Percentiles rank a stretch among this genome's conserved stretches.
Conservation (phyloP, 1,140 invertebrate genomes). For the Callitettix versicolor region DNA sequence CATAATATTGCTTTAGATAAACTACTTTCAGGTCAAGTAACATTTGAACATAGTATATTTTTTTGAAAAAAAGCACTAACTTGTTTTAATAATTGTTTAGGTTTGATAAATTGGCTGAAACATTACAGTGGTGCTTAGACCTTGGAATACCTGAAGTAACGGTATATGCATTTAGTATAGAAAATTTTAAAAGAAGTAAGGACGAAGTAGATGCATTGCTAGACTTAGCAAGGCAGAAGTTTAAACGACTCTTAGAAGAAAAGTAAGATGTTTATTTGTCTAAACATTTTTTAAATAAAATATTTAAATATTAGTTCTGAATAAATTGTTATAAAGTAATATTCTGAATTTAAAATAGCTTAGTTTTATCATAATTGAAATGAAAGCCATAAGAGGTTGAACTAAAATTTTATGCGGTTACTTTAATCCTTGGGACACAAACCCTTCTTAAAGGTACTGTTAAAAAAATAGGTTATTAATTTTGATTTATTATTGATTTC, state of each 20-base stretch:
- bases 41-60: too few species aligned
- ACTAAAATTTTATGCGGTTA: too few species aligned
- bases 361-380: too few species aligned
- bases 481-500: too few species aligned
- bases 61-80: too few species aligned
- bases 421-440: too few species aligned
- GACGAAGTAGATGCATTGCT: slow-evolving; percentile 89
- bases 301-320: not conserved
- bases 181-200: slow-evolving; percentile 91
- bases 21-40: not conserved
- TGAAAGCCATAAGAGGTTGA: too few species aligned
- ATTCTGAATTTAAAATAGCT: too few species aligned
- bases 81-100: slow-evolving; percentile 28
- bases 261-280: slow-evolving; percentile 51
- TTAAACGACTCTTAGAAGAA: slow-evolving; percentile 73
- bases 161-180: slow-evolving; percentile 98
- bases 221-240: slow-evolving; percentile 82
- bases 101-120: slow-evolving; percentile 90
- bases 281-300: slow-evolving; percentile 6
- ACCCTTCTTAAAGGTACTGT: too few species aligned
- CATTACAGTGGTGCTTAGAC: slow-evolving; percentile 74
- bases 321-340: too few species aligned
- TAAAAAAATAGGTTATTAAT: too few species aligned
- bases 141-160: slow-evolving; percentile 80
- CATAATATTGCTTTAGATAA: too few species aligned